Evolutionary conservation across 2,797 vertebrate species (phyloP), one percentile per base, ranked within the genome.

Genomic region (Amazonetta brasiliensis): DNA sequence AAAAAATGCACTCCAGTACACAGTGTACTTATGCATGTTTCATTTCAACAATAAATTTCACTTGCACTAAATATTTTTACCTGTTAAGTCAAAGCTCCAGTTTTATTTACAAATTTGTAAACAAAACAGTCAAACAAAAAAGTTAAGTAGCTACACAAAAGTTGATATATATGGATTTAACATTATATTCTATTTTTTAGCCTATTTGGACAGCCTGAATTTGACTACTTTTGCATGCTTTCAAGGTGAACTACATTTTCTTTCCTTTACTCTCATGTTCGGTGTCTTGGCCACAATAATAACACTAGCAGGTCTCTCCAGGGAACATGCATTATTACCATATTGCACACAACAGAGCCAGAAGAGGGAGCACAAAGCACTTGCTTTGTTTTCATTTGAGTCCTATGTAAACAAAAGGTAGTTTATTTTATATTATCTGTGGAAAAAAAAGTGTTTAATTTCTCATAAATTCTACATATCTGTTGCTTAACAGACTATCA

Each of bases 311-410:
- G 54, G 15, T 56, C 50, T 88, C 91, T 72, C 68, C n/a, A 72
- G 89, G 52, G 76, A 92, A 56, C 56, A 44, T 9, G 62, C 11
- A 44, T 91, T 62, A 67, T 64, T 66, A 79, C 43, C 90, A 59
- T n/a, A 67, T 43, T 74, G 60, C 66, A 89, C 79, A 67, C 63
- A 91, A 74, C 64, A 87, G 90, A 96, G 86, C 93, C 92, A 94
- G 94, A 95, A 97, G 94, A 95, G 95, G 92, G 92, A 96, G 89
- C 94, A 95, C 92, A 93, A 89, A 92, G 90, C 94, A 94, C 90
- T 95, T 71, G 82, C 64, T 90, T 94, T 89, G 92, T 89, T 93
- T 90, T 72, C 2, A 63, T 93, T 88, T 67, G 52, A 85, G 67
- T 67, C 56, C 35, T 41, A 1, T 67, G 77, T 92, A 96, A 95